Evolutionary conservation across 2,797 vertebrate species (phyloP), one percentile per base, ranked within the genome.

Genomic region (Danio jaintianensis): DNA sequence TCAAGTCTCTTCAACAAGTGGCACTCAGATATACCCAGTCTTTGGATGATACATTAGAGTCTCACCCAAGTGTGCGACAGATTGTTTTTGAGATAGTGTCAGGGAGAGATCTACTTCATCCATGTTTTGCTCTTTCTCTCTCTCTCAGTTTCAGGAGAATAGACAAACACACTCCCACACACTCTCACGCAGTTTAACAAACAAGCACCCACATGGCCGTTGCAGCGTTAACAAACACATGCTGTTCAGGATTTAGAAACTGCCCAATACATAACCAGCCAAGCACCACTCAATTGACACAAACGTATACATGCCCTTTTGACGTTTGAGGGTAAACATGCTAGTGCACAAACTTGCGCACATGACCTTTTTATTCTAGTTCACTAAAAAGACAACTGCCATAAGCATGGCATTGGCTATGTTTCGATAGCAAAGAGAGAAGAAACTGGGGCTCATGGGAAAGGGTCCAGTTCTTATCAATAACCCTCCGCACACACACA

Each of bases 161-260:
- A 94, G 92, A 94, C 93, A 94, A 94, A 94, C 92, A 94, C 88
- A 92, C 84, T 81, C 93, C 92, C 90, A 93, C 93, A 90, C 87
- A 83, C 92, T 92, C 91, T 93, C 91, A 92, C 59, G 77, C 93
- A 93, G 92, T 94, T 94, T 94, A 93, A 92, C 93, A 94, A 94
- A 94, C 94, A 94, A 90, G 89, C 92, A 88, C 93, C 93, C 91
- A 94, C 93, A 93, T 91, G 83, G 82, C 87, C 86, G 63, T 88
- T 87, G 89, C 88, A 80, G 78, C 86, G 91, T 91, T 92, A 91
- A 91, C 87, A 88, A 93, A 93, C 89, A 89, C 88, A 88, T 66
- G 72, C 89, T 89, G 90, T 91, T 88, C 86, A 77, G 82, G 73
- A 69, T 75, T 89, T 87, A 87, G 80, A 88, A 86, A 89, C 82